Conservation (phyloP, 2,888 invertebrate species). For the Lepidocyrtoides sp. region DNA sequence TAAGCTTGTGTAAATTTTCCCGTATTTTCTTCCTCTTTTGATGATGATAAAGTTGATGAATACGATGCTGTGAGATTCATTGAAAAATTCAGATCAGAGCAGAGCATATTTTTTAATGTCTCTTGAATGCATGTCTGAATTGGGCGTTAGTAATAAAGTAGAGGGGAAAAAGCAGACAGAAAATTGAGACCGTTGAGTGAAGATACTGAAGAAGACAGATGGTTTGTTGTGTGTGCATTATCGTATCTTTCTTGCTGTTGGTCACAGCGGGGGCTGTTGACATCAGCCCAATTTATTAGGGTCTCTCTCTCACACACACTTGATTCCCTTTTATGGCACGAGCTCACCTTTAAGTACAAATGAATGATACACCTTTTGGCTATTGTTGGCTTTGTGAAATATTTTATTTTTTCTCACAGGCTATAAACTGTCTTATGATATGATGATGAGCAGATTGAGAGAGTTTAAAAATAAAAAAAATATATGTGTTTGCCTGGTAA, state of each 20-base stretch:
- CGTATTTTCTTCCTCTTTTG: neutral
- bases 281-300: conserved; percentile 84
- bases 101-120: conserved; percentile 46
- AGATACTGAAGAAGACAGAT: no score
- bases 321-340: conserved; percentile 76
- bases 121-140: conserved; percentile 59
- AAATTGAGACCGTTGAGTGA: neutral
- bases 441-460: neutral
- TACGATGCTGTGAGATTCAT: conserved; percentile 17
- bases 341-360: conserved; percentile 27
- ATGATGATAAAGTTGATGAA: neutral
- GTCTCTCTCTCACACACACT: conserved; percentile 79
- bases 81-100: conserved; percentile 72
- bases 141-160: conserved; percentile 74
- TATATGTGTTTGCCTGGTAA: conserved; percentile 1
- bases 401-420: neutral
- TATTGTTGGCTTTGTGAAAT: neutral
- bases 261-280: conserved; percentile 84
- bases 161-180: conserved; percentile 23
- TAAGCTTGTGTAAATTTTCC: neutral
- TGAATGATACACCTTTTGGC: conserved; percentile 33
- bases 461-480: conserved; percentile 11
- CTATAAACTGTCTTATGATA: conserved; percentile 24
- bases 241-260: conserved; percentile 59
- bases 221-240: conserved; percentile 44